Conservation (phyloP, 2,888 invertebrate genomes). For the Caenorhabditis uteleia region DNA sequence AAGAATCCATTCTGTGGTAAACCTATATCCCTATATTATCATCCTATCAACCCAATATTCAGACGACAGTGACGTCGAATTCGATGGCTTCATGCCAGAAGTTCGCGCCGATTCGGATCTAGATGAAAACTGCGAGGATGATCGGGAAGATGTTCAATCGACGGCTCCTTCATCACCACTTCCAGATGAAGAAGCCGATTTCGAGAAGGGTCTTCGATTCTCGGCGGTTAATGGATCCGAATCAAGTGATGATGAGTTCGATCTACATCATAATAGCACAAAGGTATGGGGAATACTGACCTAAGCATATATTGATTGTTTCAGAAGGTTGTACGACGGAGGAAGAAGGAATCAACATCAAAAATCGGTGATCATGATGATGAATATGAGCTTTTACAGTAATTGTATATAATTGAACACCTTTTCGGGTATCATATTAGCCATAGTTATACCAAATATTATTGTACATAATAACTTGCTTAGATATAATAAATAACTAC, state of each 20-base stretch:
- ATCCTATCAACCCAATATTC: no score
- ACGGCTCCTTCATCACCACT: slow-evolving; percentile 33
- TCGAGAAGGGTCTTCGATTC: slow-evolving; percentile 50
- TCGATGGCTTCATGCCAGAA: slow-evolving; percentile 64
- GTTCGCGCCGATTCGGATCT: slow-evolving; percentile 29
- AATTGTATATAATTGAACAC: no score
- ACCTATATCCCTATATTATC: no score
- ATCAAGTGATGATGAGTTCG: slow-evolving; percentile 65
- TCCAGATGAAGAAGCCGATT: slow-evolving; percentile 55
- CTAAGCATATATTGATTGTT: neutral
- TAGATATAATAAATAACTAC: no score
- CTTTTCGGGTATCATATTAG: no score
- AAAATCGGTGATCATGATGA: slow-evolving; percentile 9
- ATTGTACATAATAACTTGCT: no score
- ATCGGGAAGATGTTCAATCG: slow-evolving; percentile 4
- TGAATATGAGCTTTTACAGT: slow-evolving; percentile 17
- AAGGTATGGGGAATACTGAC: no score
- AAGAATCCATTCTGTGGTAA: slow-evolving; percentile 64
- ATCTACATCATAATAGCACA: no score
- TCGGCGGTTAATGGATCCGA: slow-evolving; percentile 56
- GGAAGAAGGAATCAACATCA: no score
- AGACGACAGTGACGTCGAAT: slow-evolving; percentile 65
- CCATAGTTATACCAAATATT: no score
- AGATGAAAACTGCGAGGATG: slow-evolving; percentile 26
- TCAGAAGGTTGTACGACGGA: slow-evolving; percentile 9